These are phyloP conservation scores for Argya squamiceps DNA, from an alignment of 2,797 vertebrate species.

Conservation along the genomic window DNA sequence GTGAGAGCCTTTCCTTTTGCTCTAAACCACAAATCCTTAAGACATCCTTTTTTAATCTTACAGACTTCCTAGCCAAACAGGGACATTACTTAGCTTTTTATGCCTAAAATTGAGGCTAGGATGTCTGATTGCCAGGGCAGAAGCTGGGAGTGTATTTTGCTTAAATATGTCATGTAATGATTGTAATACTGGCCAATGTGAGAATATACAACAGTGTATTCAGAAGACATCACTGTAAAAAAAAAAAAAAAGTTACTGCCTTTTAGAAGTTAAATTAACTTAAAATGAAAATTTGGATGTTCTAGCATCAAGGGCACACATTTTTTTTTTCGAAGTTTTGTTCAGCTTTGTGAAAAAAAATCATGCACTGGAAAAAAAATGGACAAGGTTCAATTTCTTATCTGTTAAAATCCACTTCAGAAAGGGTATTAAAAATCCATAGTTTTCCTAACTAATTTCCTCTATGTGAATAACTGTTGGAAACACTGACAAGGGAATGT, in stretches of 20 bases:
- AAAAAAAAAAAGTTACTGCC: not conserved
- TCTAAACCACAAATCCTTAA: not conserved
- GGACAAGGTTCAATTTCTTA: not conserved
- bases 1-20: not conserved
- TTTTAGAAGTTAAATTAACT: not conserved
- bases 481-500: not conserved
- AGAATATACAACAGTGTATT: not conserved
- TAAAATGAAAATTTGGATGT: not conserved
- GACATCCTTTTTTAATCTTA: not conserved
- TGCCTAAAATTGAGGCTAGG: not conserved
- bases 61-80: not conserved
- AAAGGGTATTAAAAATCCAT: not conserved
- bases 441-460: not conserved
- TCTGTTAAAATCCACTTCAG: not conserved
- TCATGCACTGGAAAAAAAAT: not conserved
- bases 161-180: not conserved
- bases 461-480: not conserved
- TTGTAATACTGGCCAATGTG: not conserved
- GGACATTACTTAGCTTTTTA: not conserved
- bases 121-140: not conserved
- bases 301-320: not conserved
- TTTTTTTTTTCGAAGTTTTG: not conserved
- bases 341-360: not conserved
- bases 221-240: not conserved
- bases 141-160: not conserved